A percentile compares a stretch with the other conserved stretches of the same genome.
Evolutionary conservation across 1,140 invertebrate genomes (phyloP).

Genomic region (Phenacoccus solenopsis): DNA sequence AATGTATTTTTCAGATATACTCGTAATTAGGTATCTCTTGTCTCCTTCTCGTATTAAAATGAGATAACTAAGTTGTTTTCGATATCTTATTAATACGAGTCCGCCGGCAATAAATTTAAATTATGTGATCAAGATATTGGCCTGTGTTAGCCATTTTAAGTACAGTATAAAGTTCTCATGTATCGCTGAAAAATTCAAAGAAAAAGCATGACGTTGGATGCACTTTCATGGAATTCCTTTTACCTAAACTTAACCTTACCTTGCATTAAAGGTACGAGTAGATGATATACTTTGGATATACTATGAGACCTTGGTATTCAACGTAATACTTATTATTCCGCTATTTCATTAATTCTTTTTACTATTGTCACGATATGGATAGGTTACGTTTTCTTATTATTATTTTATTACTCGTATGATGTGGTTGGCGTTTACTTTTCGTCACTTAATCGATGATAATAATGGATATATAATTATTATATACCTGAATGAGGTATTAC

Average conservation of each 20-base stretch:
- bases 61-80: neutral
- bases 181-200: no score
- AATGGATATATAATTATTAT: no score
- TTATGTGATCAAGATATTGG: no score
- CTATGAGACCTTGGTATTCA: neutral
- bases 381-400: neutral
- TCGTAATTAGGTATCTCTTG: neutral
- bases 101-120: neutral
- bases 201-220: no score
- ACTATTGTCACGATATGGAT: constrained; percentile 1
- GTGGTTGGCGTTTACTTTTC: neutral
- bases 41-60: neutral
- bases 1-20: neutral
- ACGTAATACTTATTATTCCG: neutral
- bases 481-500: no score
- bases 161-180: no score
- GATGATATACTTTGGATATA: no score
- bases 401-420: neutral
- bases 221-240: no score
- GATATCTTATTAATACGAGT: neutral
- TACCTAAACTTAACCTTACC: no score
- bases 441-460: no score
- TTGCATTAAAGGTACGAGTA: no score
- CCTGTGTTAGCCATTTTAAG: no score
- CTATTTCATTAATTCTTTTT: neutral